Base-by-base conservation (phyloP, 2,888 invertebrate species). In the Pyrrhosoma nymphula region DNA sequence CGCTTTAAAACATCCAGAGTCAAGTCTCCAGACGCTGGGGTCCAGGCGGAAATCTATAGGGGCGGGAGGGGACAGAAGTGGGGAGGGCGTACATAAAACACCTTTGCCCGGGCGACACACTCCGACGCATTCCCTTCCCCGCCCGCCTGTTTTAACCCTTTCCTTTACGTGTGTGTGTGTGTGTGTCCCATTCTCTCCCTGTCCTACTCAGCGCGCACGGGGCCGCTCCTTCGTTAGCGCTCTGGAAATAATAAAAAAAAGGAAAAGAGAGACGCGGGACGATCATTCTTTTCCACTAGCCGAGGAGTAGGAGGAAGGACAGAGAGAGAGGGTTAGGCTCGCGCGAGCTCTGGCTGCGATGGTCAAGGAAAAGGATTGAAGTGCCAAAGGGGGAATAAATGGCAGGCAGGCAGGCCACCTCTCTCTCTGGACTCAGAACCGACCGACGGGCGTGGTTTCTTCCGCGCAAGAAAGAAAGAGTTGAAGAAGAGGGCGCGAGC, bases 51-150 rank as follows among this genome's bases (percentile, higher is more conserved):
- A 82, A 82, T 35, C 82, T 82, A 18, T 35, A 35, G 82, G 12
- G 12, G 82, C 47, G 47, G 47, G 69, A n/a, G n/a, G 69, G 69
- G n/a, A 47, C 47, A 47, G 69, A 69, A 69, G 69, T 20, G 12
- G 10, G 16, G 35, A 14, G 82, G 82, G 35, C 10, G 82, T 35
- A 82, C 30, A 82, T 82, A 82, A 82, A 82, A 82, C 82, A 82
- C 82, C 82, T 82, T 82, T 82, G 35, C 82, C 82, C 82, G 82
- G 82, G 82, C 82, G 82, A 82, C 82, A 82, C 26, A 82, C n/a
- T 26, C 82, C 82, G 30, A 82, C 82, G 30, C 75, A 30, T 35
- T 82, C 82, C 82, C 82, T 82, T n/a, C 69, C 69, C 12, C 69
- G 30, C 26, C 30, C 82, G 30, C 35, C 82, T 82, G 69, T n/a